Evolutionary conservation across 2,888 invertebrate genomes (phyloP), one percentile per base, ranked within the genome.

Genomic region (Dynastes maya): DNA sequence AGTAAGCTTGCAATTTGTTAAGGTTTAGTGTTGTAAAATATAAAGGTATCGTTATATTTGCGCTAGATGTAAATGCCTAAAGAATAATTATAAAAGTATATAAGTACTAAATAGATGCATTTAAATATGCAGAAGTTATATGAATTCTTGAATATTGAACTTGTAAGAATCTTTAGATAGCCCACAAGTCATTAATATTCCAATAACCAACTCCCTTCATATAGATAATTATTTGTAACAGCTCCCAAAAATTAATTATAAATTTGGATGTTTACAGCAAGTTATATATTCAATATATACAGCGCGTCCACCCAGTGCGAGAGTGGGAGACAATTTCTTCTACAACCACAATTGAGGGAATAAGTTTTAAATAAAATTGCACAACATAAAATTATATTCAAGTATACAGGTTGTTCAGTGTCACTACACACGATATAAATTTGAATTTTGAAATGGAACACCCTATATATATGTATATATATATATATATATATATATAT

Each of bases 11-110:
- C 45, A 27, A 27, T 68, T 68, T 68, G 68, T 68, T 68, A 68
- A 68, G 68, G 68, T 68, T 68, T 68, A 68, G 68, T 68, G 68
- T 68, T 68, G 68, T 68, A 68, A 16, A 45, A 68, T 68, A 68
- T 2, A 68, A 13, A 9, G 11, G 61, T 61, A 61, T 61, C 11
- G 29, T 29, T 61, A 22, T 61, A 27, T 61, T 61, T 61, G 68
- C 68, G 49, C 49, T 68, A 49, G 16, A 68, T 49, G 22, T 67
- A 22, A 22, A 68, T n/a, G 68, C 68, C 68, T 49, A 68, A 49
- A 67, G 5, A 40, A 37, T 16, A 67, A 27, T 49, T 45, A 45
- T 45, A 2, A 45, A 45, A 45, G 11, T 68, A 51, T 51, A 68
- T 22, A 27, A 8, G 45, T 27, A 11, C 9, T 45, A 45, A 37